Evolutionary conservation across 2,797 vertebrate genomes (phyloP).

Genomic region (Leuciscus waleckii): DNA sequence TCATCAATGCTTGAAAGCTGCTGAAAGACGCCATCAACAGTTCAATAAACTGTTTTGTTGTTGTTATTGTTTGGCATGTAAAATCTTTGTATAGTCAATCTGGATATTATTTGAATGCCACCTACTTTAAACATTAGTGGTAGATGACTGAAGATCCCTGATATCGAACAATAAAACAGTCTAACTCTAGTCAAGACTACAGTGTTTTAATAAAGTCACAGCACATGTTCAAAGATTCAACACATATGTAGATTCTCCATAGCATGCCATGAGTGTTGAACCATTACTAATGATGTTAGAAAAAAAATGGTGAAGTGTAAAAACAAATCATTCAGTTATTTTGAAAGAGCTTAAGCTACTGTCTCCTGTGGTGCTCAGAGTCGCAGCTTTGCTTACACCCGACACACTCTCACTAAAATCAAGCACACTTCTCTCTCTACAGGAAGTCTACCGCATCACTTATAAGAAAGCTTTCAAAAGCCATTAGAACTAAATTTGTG

Average conservation of each 20-base stretch:
- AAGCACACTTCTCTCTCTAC: conserved; percentile 62
- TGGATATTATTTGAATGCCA: not conserved
- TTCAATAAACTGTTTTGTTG: not conserved
- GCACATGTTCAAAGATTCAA: not conserved
- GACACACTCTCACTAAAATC: conserved; percentile 61
- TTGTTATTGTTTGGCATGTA: not conserved
- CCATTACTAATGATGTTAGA: conserved; percentile 29
- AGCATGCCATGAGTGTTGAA: conserved; percentile 23
- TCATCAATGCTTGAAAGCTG: not conserved
- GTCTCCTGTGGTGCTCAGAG: conserved; percentile 45
- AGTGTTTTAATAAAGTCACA: not conserved
- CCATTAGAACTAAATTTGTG: conserved; percentile 21
- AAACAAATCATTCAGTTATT: conserved; percentile 58
- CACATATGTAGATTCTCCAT: conserved; percentile 7
- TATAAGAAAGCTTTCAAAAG: conserved; percentile 51
- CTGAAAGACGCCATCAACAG: not conserved
- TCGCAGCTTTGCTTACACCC: conserved; percentile 28
- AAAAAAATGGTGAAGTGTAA: conserved; percentile 27
- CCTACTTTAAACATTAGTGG: not conserved
- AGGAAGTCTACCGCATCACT: conserved; percentile 58
- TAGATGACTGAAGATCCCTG: not conserved
- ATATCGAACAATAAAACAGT: not conserved
- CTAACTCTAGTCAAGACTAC: not conserved
- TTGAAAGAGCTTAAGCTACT: conserved; percentile 40
- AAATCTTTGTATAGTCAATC: not conserved